A percentile compares a stretch with the other conserved stretches of the same genome.
phyloP scores from a whole-genome alignment of 2,888 invertebrate genomes.

The Tenthredo notha region DNA sequence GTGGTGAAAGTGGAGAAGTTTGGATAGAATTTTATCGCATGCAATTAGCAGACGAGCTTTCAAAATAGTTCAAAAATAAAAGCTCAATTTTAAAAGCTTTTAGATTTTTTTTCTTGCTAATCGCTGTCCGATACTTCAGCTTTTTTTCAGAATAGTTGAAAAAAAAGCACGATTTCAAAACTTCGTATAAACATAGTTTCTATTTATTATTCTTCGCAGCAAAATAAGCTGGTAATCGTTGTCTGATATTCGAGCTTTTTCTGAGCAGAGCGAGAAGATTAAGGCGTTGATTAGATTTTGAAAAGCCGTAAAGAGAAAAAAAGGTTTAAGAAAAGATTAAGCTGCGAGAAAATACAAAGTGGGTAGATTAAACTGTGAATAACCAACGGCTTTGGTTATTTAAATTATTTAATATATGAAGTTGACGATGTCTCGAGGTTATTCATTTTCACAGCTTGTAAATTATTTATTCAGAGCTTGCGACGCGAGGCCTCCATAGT shows the following conservation, averaged over 20 bases:
- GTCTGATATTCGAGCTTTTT: not conserved
- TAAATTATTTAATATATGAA: not conserved
- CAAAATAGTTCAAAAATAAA: not conserved
- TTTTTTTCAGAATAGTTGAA: too few relatives aligned
- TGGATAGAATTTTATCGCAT: not conserved
- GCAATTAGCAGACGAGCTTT: not conserved
- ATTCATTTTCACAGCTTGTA: not conserved
- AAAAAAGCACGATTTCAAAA: not conserved
- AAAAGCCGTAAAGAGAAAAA: not conserved
- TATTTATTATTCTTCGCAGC: not conserved
- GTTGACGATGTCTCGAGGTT: not conserved
- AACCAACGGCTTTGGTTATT: not conserved
- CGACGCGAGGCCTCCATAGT: not conserved
- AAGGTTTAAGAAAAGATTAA: not conserved
- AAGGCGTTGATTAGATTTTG: not conserved
- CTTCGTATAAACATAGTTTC: not conserved
- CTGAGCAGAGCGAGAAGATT: not conserved
- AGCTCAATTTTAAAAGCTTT: not conserved
- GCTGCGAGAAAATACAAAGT: not conserved
- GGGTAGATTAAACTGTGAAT: not conserved
- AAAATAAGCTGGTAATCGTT: too few relatives aligned
- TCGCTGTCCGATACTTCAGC: too few relatives aligned
- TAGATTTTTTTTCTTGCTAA: too few relatives aligned
- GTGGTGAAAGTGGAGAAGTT: not conserved
- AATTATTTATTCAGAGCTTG: not conserved